A percentile compares a stretch with the other conserved stretches of the same genome.
These are phyloP conservation scores for Xanthorhoe designata DNA, from an alignment of 2,888 invertebrate species.

Conservation along the genomic window DNA sequence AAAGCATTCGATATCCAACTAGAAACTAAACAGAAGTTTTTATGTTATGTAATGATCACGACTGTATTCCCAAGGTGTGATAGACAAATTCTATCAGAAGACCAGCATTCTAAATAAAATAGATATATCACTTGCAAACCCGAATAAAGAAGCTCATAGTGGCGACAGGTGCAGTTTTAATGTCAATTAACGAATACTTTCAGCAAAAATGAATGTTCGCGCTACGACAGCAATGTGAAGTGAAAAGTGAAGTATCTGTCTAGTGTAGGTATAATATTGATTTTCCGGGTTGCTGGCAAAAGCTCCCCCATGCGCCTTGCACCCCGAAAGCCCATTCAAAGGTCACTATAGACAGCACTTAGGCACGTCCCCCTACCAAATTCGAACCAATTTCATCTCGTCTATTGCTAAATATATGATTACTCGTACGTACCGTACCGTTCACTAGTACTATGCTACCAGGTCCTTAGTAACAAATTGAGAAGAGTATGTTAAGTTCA, in stretches of 20 bases:
- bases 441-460: no score
- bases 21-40: no score
- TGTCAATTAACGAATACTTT: conserved; percentile 10
- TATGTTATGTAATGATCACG: no score
- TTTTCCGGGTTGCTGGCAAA: conserved; percentile 67
- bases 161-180: conserved; percentile 1
- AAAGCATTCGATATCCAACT: neutral
- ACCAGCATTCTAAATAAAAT: neutral
- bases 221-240: no score
- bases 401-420: no score
- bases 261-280: conserved; percentile 61
- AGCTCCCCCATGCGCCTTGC: conserved; percentile 66
- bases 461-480: neutral
- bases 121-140: neutral
- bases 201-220: neutral
- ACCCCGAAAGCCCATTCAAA: conserved; percentile 54
- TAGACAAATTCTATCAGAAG: no score
- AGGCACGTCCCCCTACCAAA: conserved; percentile 20
- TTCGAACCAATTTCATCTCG: conserved; percentile 14
- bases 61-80: no score
- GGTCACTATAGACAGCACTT: conserved; percentile 29
- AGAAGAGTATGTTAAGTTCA: neutral
- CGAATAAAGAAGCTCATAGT: neutral
- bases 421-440: no score
- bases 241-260: conserved; percentile 38